A percentile compares a stretch with the other conserved stretches of the same genome.
phyloP scores from a whole-genome alignment of 2,888 invertebrate species.

The Hirtodrosophila cameraria region DNA sequence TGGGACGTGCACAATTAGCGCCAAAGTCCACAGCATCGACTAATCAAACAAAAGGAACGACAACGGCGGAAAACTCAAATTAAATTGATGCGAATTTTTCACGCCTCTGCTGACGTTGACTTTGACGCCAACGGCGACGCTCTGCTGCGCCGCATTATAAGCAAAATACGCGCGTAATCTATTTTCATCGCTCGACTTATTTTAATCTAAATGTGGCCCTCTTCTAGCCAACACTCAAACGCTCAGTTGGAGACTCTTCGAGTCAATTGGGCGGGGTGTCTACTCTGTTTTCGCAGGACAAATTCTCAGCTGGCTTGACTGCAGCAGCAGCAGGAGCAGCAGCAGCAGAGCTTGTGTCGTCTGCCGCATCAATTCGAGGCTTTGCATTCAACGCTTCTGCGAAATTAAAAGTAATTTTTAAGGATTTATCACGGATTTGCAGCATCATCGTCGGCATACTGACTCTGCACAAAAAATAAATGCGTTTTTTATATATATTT shows the following conservation, averaged over 20 bases:
- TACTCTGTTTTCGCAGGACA: background rate
- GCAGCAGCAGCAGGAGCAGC: conserved; percentile 29
- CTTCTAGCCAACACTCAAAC: conserved; percentile 20
- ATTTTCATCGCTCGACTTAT: conserved; percentile 74
- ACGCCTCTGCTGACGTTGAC: conserved; percentile 47
- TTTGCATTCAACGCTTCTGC: conserved; percentile 55
- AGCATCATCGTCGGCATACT: conserved; percentile 56
- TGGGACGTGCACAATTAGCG: conserved; percentile 62
- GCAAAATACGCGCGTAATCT: conserved; percentile 72
- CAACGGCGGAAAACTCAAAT: conserved; percentile 56
- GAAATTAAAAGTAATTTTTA: conserved; percentile 73
- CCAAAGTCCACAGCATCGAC: conserved; percentile 71
- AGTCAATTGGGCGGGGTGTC: conserved; percentile 33
- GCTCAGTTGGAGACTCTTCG: no score
- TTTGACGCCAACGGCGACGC: conserved; percentile 5
- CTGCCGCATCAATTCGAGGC: conserved; percentile 58
- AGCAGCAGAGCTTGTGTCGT: no score
- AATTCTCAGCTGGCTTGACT: conserved; percentile 15
- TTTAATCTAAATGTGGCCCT: conserved; percentile 63
- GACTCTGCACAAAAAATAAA: conserved; percentile 37
- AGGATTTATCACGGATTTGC: conserved; percentile 73
- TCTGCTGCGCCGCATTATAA: conserved; percentile 48
- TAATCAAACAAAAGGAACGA: conserved; percentile 66
- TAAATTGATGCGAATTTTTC: conserved; percentile 63
- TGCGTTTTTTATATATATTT: background rate